Evolutionary conservation across 2,113 vertebrate genomes (phyloP).

Genomic region (Lepidothrix coronata): DNA sequence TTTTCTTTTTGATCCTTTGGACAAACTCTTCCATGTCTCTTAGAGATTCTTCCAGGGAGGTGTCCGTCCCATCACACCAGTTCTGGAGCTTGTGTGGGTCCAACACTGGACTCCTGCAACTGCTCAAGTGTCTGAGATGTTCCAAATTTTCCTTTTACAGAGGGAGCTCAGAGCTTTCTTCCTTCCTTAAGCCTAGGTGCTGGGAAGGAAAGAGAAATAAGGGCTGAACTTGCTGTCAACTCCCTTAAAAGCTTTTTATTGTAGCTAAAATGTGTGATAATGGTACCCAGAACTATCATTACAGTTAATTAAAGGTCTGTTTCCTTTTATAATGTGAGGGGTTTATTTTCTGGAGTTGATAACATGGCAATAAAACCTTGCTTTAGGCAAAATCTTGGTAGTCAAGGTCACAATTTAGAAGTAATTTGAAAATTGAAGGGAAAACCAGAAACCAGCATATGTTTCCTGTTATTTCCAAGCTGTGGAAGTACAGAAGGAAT

Average conservation of each 20-base stretch:
- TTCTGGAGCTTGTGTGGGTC: neutral
- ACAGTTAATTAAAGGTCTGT: slow-evolving; percentile 65
- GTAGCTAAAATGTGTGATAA: slow-evolving; percentile 26
- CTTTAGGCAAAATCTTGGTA: slow-evolving; percentile 22
- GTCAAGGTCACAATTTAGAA: slow-evolving; percentile 53
- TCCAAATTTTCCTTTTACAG: neutral
- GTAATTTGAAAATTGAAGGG: slow-evolving; percentile 31
- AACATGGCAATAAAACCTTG: slow-evolving; percentile 25
- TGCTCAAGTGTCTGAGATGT: rapidly evolving
- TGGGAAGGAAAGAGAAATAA: neutral
- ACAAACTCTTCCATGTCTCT: neutral
- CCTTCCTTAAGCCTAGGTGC: neutral
- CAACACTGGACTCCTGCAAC: neutral
- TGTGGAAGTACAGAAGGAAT: neutral
- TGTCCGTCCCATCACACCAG: rapidly evolving
- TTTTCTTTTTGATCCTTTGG: neutral
- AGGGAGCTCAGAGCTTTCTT: neutral
- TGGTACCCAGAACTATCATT: slow-evolving; percentile 55
- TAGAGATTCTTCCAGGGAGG: neutral
- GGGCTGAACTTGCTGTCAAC: slow-evolving; percentile 47
- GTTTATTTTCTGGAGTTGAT: slow-evolving; percentile 37
- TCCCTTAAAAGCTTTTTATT: slow-evolving; percentile 32
- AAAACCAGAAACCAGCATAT: neutral
- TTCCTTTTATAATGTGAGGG: slow-evolving; percentile 20
- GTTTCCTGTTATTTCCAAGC: neutral